Percentiles rank a stretch among this genome's conserved stretches.
phyloP scores from a whole-genome alignment of 1,140 invertebrate species.

The Drosophila cardini region DNA sequence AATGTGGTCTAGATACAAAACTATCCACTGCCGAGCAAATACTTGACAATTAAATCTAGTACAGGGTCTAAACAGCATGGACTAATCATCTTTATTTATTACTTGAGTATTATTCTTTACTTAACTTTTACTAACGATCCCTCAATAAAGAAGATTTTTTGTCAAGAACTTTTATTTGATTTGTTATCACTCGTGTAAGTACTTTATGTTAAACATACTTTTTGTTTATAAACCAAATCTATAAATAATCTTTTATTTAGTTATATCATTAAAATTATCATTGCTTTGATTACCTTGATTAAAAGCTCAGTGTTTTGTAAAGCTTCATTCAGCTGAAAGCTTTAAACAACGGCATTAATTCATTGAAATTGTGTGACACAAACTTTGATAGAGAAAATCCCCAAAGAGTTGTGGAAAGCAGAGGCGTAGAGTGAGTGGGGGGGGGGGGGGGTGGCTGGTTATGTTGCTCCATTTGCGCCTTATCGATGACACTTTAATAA shows the following conservation, averaged over 20 bases:
- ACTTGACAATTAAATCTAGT: too few relatives aligned
- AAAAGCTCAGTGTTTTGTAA: neutral
- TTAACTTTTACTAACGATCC: too few relatives aligned
- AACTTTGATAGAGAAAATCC: constrained; percentile 3
- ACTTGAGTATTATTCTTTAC: too few relatives aligned
- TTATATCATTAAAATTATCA: neutral
- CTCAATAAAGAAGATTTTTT: too few relatives aligned
- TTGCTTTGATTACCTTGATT: constrained; percentile 7
- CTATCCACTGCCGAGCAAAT: too few relatives aligned
- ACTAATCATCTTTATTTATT: too few relatives aligned
- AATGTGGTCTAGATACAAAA: too few relatives aligned
- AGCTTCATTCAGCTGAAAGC: constrained; percentile 9
- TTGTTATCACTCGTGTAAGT: too few relatives aligned
- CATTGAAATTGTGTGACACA: neutral
- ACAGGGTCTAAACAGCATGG: too few relatives aligned
- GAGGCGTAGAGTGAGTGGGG: neutral
- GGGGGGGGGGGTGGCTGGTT: neutral
- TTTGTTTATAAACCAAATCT: too few relatives aligned
- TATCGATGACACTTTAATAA: constrained; percentile 66
- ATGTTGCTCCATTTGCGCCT: constrained; percentile 36
- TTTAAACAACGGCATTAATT: neutral
- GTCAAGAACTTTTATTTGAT: too few relatives aligned
- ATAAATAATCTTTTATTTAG: neutral
- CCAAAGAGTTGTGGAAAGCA: neutral
- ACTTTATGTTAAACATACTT: too few relatives aligned